Evolutionary conservation across 1,140 invertebrate species (phyloP).

Genomic region (Dendrolimus kikuchii): DNA sequence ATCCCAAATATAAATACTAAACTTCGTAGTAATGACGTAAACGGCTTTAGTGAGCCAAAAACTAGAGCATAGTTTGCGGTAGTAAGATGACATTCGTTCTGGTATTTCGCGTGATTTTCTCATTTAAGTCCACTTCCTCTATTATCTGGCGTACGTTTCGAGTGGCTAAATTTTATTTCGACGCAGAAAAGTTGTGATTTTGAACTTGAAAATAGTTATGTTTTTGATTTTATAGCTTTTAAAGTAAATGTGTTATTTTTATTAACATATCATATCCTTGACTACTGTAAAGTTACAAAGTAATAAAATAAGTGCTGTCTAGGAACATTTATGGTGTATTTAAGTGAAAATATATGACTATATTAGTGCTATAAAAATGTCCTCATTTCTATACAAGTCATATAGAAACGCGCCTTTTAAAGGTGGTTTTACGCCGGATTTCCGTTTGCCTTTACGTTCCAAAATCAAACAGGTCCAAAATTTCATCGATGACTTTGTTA

Average conservation of each 20-base stretch:
- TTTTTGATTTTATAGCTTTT: too few relatives aligned
- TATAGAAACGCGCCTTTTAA: constrained; percentile 49
- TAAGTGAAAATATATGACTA: not conserved
- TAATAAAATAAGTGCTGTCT: too few relatives aligned
- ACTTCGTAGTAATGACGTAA: constrained; percentile 36
- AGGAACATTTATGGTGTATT: too few relatives aligned
- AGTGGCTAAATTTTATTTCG: too few relatives aligned
- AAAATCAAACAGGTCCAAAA: constrained; percentile 34
- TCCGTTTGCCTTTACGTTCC: constrained; percentile 21
- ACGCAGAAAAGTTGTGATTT: not conserved
- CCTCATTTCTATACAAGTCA: constrained; percentile 54
- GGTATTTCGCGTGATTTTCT: not conserved
- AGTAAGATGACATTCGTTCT: not conserved
- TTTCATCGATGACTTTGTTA: constrained; percentile 22
- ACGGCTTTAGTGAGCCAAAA: constrained; percentile 27
- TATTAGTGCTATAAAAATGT: constrained; percentile 21
- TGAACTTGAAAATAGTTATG: not conserved
- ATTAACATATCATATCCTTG: too few relatives aligned
- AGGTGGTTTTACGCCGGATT: constrained; percentile 41
- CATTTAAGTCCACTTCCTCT: not conserved
- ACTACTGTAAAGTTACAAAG: too few relatives aligned
- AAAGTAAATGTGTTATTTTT: too few relatives aligned
- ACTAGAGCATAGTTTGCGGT: constrained; percentile 13
- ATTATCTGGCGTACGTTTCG: not conserved
- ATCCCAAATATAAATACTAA: constrained; percentile 28